Evolutionary conservation across 2,888 invertebrate species (phyloP), one percentile per base, ranked within the genome.

Genomic region (Ophraella communa): DNA sequence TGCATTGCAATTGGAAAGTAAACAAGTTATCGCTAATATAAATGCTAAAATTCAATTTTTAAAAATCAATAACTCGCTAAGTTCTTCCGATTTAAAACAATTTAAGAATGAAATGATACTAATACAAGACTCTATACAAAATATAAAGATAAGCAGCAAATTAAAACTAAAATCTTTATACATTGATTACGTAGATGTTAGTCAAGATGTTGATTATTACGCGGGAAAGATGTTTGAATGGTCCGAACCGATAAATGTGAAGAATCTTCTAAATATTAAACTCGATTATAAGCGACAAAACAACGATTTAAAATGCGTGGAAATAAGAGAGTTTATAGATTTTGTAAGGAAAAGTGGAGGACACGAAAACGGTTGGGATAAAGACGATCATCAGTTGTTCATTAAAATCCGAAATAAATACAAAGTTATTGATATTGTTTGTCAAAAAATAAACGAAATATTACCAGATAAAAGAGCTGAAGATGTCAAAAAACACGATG

Each of bases 291-390:
- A 61, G 27, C 4, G 24, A 20, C 39, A n/a, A 5, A 2, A 24
- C n/a, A 35, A 35, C 14, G 39, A 44, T 0, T 45, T 52, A 18
- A 58, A 54, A 4, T 63, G 63, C 24, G 47, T 87, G 85, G 87
- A 86, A 79, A 85, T 86, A 5, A 84, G 84, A 77, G 76, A 83
- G 49, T 86, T 85, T 75, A 84, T 87, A 80, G 84, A 85, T 33
- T 88, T 86, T 73, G 75, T 87, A 71, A 78, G 76, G 58, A 79
- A 77, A 55, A 85, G 80, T 69, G 81, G 81, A 27, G 86, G 85
- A 24, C 84, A 85, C 42, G 84, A 84, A 62, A 87, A 87, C 57
- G 86, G 87, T 14, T 88, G 88, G 88, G 79, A 82, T 62, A 82
- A 83, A 73, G 86, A 85, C 62, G 84, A 86, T 69, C 87, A 88